Conservation (phyloP, 2,113 vertebrate genomes). For the Pithys albifrons region DNA sequence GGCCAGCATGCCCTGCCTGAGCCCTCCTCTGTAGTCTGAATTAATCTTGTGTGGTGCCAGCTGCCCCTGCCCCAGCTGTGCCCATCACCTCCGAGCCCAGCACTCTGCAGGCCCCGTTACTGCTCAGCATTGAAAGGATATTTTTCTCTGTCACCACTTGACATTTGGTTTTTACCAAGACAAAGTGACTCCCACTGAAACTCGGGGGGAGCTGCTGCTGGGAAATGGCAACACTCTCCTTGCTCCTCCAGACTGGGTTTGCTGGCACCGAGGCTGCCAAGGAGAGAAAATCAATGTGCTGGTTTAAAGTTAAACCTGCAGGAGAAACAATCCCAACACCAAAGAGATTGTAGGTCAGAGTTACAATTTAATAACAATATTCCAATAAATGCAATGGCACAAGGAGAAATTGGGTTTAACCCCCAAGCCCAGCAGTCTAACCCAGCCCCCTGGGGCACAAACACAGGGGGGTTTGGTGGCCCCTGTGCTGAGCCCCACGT, state of each 20-base stretch:
- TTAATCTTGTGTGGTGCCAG: not conserved
- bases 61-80: not conserved
- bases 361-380: too few species aligned
- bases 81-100: not conserved
- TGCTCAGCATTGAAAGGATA: not conserved
- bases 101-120: not conserved
- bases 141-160: constrained; percentile 6
- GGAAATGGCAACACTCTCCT: not conserved
- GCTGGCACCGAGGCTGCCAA: not conserved
- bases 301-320: too few species aligned
- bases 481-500: too few species aligned
- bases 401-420: too few species aligned
- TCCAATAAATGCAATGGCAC: too few species aligned
- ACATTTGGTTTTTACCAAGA: constrained; percentile 25
- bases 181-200: not conserved
- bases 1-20: not conserved
- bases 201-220: not conserved
- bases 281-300: not conserved
- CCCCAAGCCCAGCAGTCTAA: too few species aligned
- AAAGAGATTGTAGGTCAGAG: too few species aligned
- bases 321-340: too few species aligned
- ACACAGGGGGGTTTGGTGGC: too few species aligned
- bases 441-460: too few species aligned
- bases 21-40: not conserved
- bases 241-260: not conserved